Percentiles rank a stretch among this genome's conserved stretches.
Evolutionary conservation across 1,140 invertebrate genomes (phyloP).

Genomic region (Megalonaias nervosa): DNA sequence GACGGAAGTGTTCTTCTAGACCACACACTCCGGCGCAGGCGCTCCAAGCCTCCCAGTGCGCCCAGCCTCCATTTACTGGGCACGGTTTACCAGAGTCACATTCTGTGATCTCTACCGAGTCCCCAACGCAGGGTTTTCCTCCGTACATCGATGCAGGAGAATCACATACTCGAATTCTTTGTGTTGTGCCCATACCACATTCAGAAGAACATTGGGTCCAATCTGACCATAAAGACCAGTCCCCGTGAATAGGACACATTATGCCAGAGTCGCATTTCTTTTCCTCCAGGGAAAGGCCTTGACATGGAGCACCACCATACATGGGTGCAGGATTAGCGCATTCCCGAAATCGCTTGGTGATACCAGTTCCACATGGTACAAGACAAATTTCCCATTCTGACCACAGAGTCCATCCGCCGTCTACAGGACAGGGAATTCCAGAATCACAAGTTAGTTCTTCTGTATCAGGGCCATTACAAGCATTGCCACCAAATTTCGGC

Average conservation of each 20-base stretch:
- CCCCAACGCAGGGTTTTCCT: slow-evolving; percentile 60
- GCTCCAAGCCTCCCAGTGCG: slow-evolving; percentile 44
- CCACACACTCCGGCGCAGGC: slow-evolving; percentile 45
- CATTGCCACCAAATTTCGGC: slow-evolving; percentile 37
- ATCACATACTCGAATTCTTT: slow-evolving; percentile 48
- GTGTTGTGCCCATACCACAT: slow-evolving; percentile 50
- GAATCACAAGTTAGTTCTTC: slow-evolving; percentile 32
- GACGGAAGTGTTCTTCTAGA: slow-evolving; percentile 22
- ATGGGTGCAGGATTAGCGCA: slow-evolving; percentile 52
- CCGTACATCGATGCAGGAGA: slow-evolving; percentile 63
- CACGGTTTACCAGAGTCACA: slow-evolving; percentile 54
- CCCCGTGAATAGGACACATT: slow-evolving; percentile 48
- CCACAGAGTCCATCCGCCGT: slow-evolving; percentile 36
- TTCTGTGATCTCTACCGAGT: slow-evolving; percentile 34
- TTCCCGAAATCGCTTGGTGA: slow-evolving; percentile 35
- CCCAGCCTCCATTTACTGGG: slow-evolving; percentile 67
- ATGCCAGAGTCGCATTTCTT: slow-evolving; percentile 9
- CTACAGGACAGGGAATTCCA: slow-evolving; percentile 32
- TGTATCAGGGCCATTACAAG: slow-evolving; percentile 20
- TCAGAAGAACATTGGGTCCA: slow-evolving; percentile 58
- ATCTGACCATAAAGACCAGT: slow-evolving; percentile 59
- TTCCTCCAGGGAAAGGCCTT: slow-evolving; percentile 30
- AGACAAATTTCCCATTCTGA: slow-evolving; percentile 37
- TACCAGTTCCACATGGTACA: slow-evolving; percentile 51
- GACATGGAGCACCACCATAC: slow-evolving; percentile 51